Evolutionary conservation across 2,888 invertebrate genomes (phyloP).

Genomic region (Trissonchulus sp.): DNA sequence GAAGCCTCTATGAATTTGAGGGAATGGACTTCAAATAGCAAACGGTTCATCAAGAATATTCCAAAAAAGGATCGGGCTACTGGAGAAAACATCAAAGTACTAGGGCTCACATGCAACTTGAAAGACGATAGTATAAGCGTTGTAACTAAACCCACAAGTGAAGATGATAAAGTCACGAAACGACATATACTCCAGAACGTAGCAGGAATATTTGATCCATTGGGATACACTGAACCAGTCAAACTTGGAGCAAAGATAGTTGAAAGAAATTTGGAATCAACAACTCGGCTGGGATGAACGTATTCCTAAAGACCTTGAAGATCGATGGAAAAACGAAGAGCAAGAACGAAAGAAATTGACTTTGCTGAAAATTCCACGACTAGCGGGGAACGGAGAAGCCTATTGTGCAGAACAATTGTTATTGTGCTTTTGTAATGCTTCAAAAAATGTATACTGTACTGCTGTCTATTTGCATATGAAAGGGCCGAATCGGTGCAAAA

Average conservation of each 20-base stretch:
- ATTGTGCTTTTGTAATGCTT: conserved; percentile 40
- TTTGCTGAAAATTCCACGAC: neutral
- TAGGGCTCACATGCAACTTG: conserved; percentile 23
- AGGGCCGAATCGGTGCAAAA: no score
- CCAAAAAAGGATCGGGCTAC: neutral
- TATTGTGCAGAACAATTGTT: neutral
- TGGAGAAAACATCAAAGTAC: conserved; percentile 18
- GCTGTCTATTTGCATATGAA: no score
- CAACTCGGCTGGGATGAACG: conserved; percentile 40
- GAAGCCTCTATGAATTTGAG: conserved; percentile 27
- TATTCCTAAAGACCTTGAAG: conserved; percentile 27
- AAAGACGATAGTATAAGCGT: neutral
- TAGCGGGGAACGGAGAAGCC: no score
- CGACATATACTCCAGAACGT: conserved; percentile 34
- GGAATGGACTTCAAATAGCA: conserved; percentile 25
- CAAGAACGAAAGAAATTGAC: neutral
- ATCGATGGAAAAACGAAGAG: neutral
- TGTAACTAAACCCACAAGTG: neutral
- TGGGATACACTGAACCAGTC: conserved; percentile 36
- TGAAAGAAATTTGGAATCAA: conserved; percentile 42
- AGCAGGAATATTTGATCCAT: conserved; percentile 37
- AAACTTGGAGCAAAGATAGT: conserved; percentile 36
- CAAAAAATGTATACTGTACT: no score
- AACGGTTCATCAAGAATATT: neutral
- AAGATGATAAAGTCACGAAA: conserved; percentile 32